Evolutionary conservation across 2,113 vertebrate genomes (phyloP), one percentile per base, ranked within the genome.

Genomic region (Scolopax mira): DNA sequence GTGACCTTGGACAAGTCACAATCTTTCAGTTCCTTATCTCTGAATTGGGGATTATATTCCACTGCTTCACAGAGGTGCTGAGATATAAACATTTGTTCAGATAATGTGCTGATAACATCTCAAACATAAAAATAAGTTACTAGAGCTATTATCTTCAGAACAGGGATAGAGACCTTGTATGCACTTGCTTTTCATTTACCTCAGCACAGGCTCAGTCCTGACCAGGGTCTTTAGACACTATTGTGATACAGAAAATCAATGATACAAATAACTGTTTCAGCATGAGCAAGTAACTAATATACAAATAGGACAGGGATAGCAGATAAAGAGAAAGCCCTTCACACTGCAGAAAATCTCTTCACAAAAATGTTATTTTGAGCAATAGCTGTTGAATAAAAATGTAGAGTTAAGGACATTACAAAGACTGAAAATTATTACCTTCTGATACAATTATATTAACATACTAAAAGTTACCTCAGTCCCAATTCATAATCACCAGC

Each of bases 1-100:
- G 58, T 94, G 95, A 95, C 96, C 95, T 96, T 95, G 85, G 72
- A 90, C 71, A 75, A 93, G 30, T 85, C 79, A 85, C 48, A 92
- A n/a, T 86, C 90, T 93, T 88, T 92, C 82, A 78, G 64, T 96
- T 97, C 57, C 89, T 95, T 97, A 93, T 95, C 91, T 92, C 80
- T 87, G 77, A 94, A 77, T 33, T 64, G 90, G 24, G 88, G 95
- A 97, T 96, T 96, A 94, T 96, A 95, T 96, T 93, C 93, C 65
- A 65, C 21, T 14, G 61, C 80, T 84, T 86, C 88, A 94, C 67
- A 86, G 83, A 90, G 60, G 69, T 77, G 54, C 71, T 0, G 6
- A 74, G 88, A 94, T 83, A 90, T 90, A 94, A 96, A 92, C 83
- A 89, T 93, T 94, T 88, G 60, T 48, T 86, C 64, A 74, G 92